Conservation (phyloP, 2,797 vertebrate species). For the Thamnophis elegans region DNA sequence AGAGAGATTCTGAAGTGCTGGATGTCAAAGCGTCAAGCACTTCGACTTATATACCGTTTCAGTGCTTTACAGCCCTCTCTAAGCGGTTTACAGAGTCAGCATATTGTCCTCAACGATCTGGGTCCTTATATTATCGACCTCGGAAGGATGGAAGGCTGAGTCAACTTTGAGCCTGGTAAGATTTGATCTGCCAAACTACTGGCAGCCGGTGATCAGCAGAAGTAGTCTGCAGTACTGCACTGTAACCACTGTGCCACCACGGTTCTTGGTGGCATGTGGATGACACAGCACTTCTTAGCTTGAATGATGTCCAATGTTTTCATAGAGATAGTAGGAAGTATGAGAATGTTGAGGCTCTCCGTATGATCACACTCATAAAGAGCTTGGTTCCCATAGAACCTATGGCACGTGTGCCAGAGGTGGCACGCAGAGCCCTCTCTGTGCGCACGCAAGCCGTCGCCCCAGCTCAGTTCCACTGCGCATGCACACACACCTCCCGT, state of each 20-base stretch:
- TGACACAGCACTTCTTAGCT: not conserved
- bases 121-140: not conserved
- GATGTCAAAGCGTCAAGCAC: not conserved
- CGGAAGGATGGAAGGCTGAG: not conserved
- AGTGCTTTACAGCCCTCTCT: not conserved
- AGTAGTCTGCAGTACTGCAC: not conserved
- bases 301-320: not conserved
- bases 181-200: not conserved
- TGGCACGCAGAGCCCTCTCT: too few relatives aligned
- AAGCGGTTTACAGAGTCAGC: not conserved
- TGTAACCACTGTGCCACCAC: not conserved
- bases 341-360: not conserved
- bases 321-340: not conserved
- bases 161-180: not conserved
- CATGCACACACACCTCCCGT: too few relatives aligned
- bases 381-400: not conserved
- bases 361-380: not conserved
- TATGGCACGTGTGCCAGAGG: too few relatives aligned
- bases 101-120: not conserved
- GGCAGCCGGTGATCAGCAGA: not conserved
- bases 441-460: too few relatives aligned
- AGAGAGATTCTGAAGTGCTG: not conserved
- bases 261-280: not conserved
- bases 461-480: too few relatives aligned
- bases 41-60: not conserved